Conservation (phyloP, 2,888 invertebrate genomes). For the Bombylius discolor region DNA sequence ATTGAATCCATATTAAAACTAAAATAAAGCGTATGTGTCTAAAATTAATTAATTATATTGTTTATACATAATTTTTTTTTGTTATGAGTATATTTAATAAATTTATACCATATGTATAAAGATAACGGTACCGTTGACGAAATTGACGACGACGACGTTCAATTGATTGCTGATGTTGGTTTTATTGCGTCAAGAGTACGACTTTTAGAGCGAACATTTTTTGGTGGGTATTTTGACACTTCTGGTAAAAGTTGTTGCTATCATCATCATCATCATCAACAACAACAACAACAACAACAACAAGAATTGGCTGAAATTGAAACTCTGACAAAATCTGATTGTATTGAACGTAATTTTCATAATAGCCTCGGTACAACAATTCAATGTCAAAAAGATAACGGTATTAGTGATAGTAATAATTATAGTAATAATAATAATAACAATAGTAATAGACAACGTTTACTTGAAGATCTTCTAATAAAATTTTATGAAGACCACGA, state of each 20-base stretch:
- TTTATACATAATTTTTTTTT: neutral
- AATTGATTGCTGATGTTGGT: conserved; percentile 32
- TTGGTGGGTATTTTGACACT: conserved; percentile 20
- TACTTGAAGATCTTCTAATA: conserved; percentile 32
- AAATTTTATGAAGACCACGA: conserved; percentile 34
- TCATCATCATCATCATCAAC: too few species aligned
- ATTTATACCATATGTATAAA: conserved; percentile 18
- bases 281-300: too few species aligned
- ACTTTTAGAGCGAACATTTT: conserved; percentile 28
- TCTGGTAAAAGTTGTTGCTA: too few species aligned
- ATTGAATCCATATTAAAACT: too few species aligned
- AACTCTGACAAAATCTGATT: neutral
- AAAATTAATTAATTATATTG: too few species aligned
- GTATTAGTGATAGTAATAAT: neutral
- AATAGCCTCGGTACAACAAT: conserved; percentile 3
- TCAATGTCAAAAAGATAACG: neutral
- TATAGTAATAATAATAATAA: conserved; percentile 2
- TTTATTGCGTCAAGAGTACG: conserved; percentile 34
- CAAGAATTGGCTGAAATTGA: too few species aligned
- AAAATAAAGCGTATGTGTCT: too few species aligned
- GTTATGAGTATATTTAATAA: neutral
- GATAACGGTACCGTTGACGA: conserved; percentile 16
- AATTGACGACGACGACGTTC: conserved; percentile 25
- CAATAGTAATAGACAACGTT: neutral
- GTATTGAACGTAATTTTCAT: neutral